These are phyloP conservation scores for Morpho deidamia DNA, from an alignment of 2,888 invertebrate genomes.

Conservation along the genomic window DNA sequence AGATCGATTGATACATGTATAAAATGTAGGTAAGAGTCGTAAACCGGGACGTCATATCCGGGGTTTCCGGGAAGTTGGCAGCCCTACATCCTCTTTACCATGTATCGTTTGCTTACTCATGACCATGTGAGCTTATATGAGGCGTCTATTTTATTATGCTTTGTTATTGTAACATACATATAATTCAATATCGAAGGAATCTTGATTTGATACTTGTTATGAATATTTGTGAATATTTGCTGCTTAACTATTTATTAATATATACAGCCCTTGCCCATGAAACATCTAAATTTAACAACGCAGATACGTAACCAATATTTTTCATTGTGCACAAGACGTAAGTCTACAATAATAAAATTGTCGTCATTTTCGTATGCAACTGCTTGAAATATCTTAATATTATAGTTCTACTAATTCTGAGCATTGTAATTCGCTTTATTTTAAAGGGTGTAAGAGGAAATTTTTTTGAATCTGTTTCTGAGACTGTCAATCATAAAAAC, in stretches of 20 bases:
- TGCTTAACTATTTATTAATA: no score
- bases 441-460: no score
- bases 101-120: background rate
- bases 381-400: no score
- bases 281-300: background rate
- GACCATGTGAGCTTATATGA: background rate
- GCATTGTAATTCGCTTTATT: no score
- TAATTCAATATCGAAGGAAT: slow-evolving; percentile 1
- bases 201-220: background rate
- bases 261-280: no score
- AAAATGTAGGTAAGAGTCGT: background rate
- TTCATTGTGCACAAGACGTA: no score
- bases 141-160: slow-evolving; percentile 3
- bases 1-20: no score
- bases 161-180: background rate
- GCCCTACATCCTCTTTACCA: background rate
- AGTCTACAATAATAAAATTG: no score
- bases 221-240: background rate
- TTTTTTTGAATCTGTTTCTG: no score
- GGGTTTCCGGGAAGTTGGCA: background rate
- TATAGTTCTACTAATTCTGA: no score
- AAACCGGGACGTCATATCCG: background rate
- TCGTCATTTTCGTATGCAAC: no score
- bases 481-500: no score
- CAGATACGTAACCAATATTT: background rate